Conservation (phyloP, 2,797 vertebrate genomes). For the Artibeus jamaicensis region DNA sequence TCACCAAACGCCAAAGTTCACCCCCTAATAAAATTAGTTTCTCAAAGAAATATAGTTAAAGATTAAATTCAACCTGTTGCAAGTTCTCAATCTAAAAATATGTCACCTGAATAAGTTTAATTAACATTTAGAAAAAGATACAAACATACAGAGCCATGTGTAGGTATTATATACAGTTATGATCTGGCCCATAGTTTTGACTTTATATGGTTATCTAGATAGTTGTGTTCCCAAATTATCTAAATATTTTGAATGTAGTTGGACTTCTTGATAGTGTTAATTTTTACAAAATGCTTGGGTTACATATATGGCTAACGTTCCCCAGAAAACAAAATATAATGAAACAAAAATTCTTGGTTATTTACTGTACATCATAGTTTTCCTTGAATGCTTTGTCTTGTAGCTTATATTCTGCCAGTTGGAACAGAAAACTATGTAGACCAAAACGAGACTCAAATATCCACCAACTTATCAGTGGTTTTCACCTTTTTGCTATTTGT, state of each 20-base stretch:
- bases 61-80: background rate
- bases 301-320: background rate
- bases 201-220: background rate
- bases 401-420: background rate
- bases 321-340: constrained; percentile 20
- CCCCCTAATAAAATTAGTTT: background rate
- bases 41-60: background rate
- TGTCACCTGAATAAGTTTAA: background rate
- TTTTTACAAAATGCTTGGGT: constrained; percentile 13
- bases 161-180: background rate
- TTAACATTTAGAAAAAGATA: background rate
- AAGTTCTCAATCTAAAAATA: constrained; percentile 14
- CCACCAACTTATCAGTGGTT: background rate
- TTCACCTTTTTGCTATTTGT: background rate
- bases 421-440: background rate
- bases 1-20: background rate
- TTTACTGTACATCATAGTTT: background rate
- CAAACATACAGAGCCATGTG: background rate
- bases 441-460: background rate
- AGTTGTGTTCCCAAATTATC: background rate
- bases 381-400: background rate
- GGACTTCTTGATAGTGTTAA: background rate
- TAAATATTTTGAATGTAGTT: background rate
- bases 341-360: background rate
- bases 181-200: background rate